Base-by-base conservation (phyloP, 2,797 vertebrate species). In the Ambastaia sidthimunki region DNA sequence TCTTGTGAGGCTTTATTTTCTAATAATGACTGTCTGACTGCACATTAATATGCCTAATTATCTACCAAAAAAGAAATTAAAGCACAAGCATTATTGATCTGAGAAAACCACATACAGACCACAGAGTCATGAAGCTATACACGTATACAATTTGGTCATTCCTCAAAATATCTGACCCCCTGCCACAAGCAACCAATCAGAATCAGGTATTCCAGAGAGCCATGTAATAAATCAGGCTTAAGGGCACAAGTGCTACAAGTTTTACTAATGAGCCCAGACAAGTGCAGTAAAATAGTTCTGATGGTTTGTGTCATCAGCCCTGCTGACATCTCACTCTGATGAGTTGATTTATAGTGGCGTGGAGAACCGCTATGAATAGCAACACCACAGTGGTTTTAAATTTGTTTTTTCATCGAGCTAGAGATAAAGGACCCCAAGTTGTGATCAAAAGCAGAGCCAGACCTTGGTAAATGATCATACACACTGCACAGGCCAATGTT, bases 271-370 rank as follows among this genome's bases (percentile, higher is more conserved):
- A 77, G 21, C 47, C 23, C 21, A 47, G 70, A 75, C 37, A 68
- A 74, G 73, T 48, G 54, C 74, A 74, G 71, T 66, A 68, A 84
- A 84, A 84, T 78, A 80, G 63, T 62, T 82, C 47, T 71, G 77
- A 78, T 82, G 57, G 70, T 67, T 19, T 41, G 74, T 78, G 82
- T 85, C 78, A 80, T 82, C 84, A 75, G 63, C 55, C 47, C 82
- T 78, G 74, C 63, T 86, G 80, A 75, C 77, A 80, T 65, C 69
- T 57, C 70, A 47, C 70, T 72, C 65, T 60, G 57, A 57, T 59
- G 59, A 66, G 52, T 55, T 77, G 82, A 77, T 74, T 82, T 78
- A 80, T 68, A 70, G 41, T 1, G 21, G 44, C n/a, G 71, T 6
- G 54, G 48, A 47, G 47, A 31, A 65, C 48, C 41, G 74, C 77